phyloP scores from a whole-genome alignment of 2,797 vertebrate genomes.

The Crenichthys baileyi region DNA sequence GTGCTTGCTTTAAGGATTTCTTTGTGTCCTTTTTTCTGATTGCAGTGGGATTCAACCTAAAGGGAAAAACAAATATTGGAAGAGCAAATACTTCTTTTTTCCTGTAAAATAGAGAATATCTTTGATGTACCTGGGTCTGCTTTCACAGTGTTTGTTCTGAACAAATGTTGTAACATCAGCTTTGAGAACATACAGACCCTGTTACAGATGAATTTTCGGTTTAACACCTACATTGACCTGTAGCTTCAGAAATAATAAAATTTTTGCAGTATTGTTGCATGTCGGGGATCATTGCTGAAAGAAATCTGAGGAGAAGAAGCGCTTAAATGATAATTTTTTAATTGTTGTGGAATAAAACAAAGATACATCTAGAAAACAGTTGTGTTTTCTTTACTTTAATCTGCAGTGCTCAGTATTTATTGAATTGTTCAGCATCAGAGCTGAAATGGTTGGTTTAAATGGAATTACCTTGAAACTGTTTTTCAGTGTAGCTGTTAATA shows the following conservation, averaged over 20 bases:
- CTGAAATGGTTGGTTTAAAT: not conserved
- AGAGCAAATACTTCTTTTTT: not conserved
- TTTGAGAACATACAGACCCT: not conserved
- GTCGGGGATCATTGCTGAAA: not conserved
- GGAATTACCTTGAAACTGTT: not conserved
- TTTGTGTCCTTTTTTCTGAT: not conserved
- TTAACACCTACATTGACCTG: not conserved
- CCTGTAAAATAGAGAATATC: not conserved
- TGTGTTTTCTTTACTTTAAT: not conserved
- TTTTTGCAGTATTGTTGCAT: not conserved
- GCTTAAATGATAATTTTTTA: not conserved
- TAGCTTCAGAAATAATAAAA: not conserved
- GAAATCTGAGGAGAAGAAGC: not conserved
- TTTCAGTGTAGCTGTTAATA: not conserved
- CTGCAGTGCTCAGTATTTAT: not conserved
- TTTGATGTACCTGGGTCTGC: not conserved
- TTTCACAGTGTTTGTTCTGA: not conserved
- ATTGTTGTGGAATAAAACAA: not conserved
- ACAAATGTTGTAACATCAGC: not conserved
- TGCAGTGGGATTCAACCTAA: not conserved
- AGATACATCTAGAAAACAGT: not conserved
- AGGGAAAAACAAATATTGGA: not conserved
- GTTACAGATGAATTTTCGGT: not conserved
- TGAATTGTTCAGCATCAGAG: not conserved
- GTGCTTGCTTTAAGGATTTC: not conserved